Evolutionary conservation across 2,888 invertebrate genomes (phyloP).

Genomic region (Seira musarum): DNA sequence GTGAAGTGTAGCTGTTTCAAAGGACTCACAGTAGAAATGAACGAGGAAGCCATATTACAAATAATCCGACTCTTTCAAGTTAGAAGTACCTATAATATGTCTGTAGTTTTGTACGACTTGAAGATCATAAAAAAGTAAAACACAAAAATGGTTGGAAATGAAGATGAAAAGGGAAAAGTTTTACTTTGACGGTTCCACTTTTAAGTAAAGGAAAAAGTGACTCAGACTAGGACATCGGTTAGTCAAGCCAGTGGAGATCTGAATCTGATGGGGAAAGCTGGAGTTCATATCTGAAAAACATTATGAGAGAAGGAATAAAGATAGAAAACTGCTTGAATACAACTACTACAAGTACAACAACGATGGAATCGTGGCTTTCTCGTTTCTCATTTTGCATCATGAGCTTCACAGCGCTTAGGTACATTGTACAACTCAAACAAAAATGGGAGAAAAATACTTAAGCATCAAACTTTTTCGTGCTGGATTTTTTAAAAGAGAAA

Average conservation of each 20-base stretch:
- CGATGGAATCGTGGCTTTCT: background rate
- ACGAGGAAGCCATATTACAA: too few relatives aligned
- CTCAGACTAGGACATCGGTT: background rate
- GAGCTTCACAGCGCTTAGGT: background rate
- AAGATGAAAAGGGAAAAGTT: conserved; percentile 34
- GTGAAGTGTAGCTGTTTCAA: too few relatives aligned
- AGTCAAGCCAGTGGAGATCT: too few relatives aligned
- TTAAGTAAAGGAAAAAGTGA: conserved; percentile 20
- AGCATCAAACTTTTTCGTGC: background rate
- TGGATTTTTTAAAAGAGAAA: background rate
- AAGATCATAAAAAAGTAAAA: background rate
- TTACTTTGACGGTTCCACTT: conserved; percentile 30
- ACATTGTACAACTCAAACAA: background rate
- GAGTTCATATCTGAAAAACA: background rate
- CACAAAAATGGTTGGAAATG: conserved; percentile 10
- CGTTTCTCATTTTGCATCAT: background rate
- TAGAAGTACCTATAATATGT: too few relatives aligned
- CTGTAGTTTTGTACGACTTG: too few relatives aligned
- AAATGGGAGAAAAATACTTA: background rate
- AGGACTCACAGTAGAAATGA: too few relatives aligned
- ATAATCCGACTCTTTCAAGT: too few relatives aligned
- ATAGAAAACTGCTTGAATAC: too few relatives aligned
- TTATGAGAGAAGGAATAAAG: too few relatives aligned
- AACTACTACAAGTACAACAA: too few relatives aligned
- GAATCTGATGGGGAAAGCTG: too few relatives aligned